Conservation (phyloP, 2,113 vertebrate species). For the Epinephelus fuscoguttatus region DNA sequence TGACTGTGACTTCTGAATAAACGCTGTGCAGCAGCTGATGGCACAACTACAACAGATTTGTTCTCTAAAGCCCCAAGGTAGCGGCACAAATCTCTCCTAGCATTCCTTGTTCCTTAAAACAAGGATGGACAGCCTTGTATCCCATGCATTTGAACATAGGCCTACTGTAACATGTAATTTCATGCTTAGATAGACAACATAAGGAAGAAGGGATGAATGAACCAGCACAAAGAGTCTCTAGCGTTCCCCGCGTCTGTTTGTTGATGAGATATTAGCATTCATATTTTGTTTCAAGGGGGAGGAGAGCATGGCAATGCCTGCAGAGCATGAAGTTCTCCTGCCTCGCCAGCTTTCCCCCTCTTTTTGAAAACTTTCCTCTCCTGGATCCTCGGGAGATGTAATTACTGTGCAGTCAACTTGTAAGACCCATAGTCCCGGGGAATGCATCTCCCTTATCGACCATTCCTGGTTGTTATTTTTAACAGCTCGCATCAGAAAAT, state of each 20-base stretch:
- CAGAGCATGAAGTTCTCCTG: conserved; percentile 70
- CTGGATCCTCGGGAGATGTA: conserved; percentile 82
- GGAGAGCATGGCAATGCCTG: conserved; percentile 58
- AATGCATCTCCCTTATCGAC: conserved; percentile 71
- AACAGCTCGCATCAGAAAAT: conserved; percentile 64
- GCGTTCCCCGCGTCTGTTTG: conserved; percentile 64
- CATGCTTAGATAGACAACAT: conserved; percentile 20
- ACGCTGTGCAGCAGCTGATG: conserved; percentile 2
- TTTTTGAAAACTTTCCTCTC: conserved; percentile 71
- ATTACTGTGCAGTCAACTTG: conserved; percentile 84
- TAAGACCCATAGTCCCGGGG: conserved; percentile 73
- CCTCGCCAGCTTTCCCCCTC: conserved; percentile 58
- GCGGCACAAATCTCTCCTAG: neutral
- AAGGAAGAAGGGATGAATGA: conserved; percentile 44
- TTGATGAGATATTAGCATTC: conserved; percentile 74
- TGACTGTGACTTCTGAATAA: neutral
- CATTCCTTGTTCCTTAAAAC: neutral
- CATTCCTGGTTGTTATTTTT: conserved; percentile 75
- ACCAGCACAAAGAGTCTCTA: conserved; percentile 48
- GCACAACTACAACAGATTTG: neutral
- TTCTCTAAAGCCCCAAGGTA: conserved; percentile 4
- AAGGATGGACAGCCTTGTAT: neutral
- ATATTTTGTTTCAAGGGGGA: conserved; percentile 68
- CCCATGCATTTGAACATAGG: neutral
- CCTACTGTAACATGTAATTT: conserved; percentile 20